Conservation (phyloP, 2,113 vertebrate genomes). For the Ceratotherium simum region DNA sequence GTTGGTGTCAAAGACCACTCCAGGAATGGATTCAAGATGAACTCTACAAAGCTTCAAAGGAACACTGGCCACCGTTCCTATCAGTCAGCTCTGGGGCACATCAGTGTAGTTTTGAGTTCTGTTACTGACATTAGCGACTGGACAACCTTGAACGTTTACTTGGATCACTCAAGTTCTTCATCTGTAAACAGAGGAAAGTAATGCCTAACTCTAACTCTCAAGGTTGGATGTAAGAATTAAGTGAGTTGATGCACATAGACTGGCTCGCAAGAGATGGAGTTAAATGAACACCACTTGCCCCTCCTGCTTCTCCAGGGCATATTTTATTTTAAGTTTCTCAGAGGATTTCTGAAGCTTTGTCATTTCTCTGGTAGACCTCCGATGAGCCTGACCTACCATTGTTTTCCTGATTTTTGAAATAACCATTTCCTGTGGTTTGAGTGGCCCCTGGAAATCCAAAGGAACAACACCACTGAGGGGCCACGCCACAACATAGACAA, state of each 20-base stretch:
- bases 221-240: neutral
- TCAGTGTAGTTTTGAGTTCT: neutral
- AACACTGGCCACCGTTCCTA: fast-evolving
- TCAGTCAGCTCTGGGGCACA: neutral
- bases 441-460: neutral
- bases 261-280: neutral
- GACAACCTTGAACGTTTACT: neutral
- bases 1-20: neutral
- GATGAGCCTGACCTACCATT: neutral
- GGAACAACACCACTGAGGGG: neutral
- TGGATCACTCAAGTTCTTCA: neutral
- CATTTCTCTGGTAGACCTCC: neutral
- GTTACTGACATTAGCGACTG: neutral
- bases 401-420: neutral
- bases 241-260: neutral
- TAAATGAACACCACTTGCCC: neutral
- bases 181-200: neutral
- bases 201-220: neutral
- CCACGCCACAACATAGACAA: neutral
- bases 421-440: neutral
- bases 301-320: neutral
- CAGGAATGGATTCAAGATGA: neutral
- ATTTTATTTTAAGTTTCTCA: neutral
- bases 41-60: neutral
- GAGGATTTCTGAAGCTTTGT: neutral